phyloP scores from a whole-genome alignment of 2,888 invertebrate genomes.

The Eledone cirrhosa region DNA sequence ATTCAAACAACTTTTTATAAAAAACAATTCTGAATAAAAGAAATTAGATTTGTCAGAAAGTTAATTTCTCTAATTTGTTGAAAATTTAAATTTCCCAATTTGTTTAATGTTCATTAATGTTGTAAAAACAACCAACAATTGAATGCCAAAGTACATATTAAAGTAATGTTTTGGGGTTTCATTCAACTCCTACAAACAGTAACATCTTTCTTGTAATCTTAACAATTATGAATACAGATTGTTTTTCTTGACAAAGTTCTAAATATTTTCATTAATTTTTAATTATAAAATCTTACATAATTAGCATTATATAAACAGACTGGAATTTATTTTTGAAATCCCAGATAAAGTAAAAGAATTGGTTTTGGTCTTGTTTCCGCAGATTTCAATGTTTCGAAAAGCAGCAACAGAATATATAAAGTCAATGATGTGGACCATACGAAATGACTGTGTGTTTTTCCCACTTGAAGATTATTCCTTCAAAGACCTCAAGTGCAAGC shows the following conservation, averaged over 20 bases:
- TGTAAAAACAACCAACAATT: neutral
- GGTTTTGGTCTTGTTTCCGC: constrained; percentile 9
- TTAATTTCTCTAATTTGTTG: neutral
- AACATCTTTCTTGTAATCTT: too few relatives aligned
- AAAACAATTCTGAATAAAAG: neutral
- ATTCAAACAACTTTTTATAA: neutral
- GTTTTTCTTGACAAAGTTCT: too few relatives aligned
- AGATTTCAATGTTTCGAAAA: constrained; percentile 53
- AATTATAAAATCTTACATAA: too few relatives aligned
- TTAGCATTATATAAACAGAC: too few relatives aligned
- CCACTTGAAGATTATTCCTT: constrained; percentile 51
- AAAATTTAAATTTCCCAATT: neutral
- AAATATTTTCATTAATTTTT: too few relatives aligned
- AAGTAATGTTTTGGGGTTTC: too few relatives aligned
- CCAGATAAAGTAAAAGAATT: too few relatives aligned
- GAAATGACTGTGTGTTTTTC: constrained; percentile 48
- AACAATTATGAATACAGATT: too few relatives aligned
- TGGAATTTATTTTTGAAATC: too few relatives aligned
- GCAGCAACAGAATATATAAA: constrained; percentile 49
- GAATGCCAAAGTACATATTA: too few relatives aligned
- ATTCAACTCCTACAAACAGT: too few relatives aligned
- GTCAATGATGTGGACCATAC: constrained; percentile 41
- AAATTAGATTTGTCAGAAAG: neutral
- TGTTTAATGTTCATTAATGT: neutral
- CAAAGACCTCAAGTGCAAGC: constrained; percentile 43